These are phyloP conservation scores for Peromyscus melanophrys DNA, from an alignment of 2,797 vertebrate genomes.

Conservation along the genomic window DNA sequence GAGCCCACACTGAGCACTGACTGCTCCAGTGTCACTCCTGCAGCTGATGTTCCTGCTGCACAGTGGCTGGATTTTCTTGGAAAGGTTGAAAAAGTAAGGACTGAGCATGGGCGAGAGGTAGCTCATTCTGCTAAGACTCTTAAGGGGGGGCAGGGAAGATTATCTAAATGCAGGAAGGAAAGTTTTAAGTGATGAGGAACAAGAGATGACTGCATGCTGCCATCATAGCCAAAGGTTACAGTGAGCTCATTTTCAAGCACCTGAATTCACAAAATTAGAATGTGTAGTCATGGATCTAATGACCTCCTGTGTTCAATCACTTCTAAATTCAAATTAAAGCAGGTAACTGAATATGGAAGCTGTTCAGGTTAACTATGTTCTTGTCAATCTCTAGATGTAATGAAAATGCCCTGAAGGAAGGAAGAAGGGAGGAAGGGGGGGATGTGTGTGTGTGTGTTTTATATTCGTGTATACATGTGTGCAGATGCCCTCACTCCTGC, in stretches of 20 bases:
- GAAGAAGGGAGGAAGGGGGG: no score
- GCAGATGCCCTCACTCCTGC: neutral
- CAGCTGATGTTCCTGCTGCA: neutral
- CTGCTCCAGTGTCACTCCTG: neutral
- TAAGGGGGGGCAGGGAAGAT: neutral
- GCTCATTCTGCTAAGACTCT: neutral
- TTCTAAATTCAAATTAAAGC: slow-evolving; percentile 70
- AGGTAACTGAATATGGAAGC: slow-evolving; percentile 42
- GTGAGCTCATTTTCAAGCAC: slow-evolving; percentile 16
- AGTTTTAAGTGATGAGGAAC: neutral
- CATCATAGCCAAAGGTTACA: neutral
- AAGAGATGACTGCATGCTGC: neutral
- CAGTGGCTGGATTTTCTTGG: neutral
- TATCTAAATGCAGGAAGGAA: slow-evolving; percentile 4
- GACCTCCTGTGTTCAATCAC: slow-evolving; percentile 33
- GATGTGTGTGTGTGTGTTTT: neutral
- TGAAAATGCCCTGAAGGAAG: slow-evolving; percentile 40
- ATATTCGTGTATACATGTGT: no score
- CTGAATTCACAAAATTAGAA: slow-evolving; percentile 57
- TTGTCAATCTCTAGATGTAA: slow-evolving; percentile 53
- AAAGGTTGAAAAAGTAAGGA: neutral
- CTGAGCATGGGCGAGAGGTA: neutral
- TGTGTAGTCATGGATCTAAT: slow-evolving; percentile 34
- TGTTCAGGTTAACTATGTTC: slow-evolving; percentile 41
- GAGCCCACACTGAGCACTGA: neutral